Percentiles rank a stretch among this genome's conserved stretches.
Conservation (phyloP, 2,113 vertebrate species). For the Chaetops frenatus region DNA sequence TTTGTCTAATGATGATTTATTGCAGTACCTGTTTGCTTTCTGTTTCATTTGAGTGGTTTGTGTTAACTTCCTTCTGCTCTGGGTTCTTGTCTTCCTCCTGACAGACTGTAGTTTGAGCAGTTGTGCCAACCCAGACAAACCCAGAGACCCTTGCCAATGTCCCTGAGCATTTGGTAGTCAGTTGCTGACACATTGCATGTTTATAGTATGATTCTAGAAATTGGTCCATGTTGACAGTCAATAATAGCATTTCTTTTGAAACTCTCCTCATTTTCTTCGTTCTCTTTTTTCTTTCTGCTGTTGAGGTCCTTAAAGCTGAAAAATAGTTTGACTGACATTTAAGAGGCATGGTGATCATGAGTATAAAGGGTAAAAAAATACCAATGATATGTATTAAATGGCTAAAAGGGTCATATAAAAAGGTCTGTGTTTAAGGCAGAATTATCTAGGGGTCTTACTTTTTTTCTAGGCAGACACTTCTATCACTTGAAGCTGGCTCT, state of each 20-base stretch:
- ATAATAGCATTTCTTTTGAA: not conserved
- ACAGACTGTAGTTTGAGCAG: not conserved
- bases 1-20: conserved; percentile 4
- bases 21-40: not conserved
- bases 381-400: not conserved
- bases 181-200: not conserved
- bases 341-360: not conserved
- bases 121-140: not conserved
- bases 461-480: not conserved
- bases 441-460: not conserved
- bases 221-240: fast-evolving
- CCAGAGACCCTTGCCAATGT: not conserved
- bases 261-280: not conserved
- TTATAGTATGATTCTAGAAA: not conserved
- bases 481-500: not conserved
- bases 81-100: not conserved
- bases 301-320: not conserved
- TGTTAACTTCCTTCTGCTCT: not conserved
- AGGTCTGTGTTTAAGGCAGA: not conserved
- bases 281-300: not conserved
- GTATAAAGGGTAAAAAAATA: not conserved
- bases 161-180: not conserved
- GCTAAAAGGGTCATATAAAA: not conserved
- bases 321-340: not conserved
- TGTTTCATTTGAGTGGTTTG: not conserved